Base-by-base conservation (phyloP, 2,888 invertebrate genomes). In the Lobophora halterata region DNA sequence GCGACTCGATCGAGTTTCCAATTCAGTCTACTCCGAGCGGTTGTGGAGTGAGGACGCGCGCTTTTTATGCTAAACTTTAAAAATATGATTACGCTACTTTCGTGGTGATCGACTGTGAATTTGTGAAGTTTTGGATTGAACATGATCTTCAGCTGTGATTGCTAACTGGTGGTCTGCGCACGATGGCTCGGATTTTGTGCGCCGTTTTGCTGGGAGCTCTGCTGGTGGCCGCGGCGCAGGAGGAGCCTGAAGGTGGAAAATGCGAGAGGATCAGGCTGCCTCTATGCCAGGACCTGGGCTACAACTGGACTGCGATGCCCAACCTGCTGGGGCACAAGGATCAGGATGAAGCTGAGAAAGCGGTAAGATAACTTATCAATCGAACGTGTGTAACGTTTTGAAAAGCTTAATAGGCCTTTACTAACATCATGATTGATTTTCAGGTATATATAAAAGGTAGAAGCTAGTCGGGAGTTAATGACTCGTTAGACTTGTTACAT, bases 241-340 rank as follows among this genome's bases (percentile, higher is more conserved):
- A 86, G 48, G 75, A 85, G 58, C 52, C 61, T 48, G 77, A 89
- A 58, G 82, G 85, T 65, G 85, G 80, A 34, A 92, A 92, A 70
- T 96, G 96, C 78, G 94, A 96, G 80, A 89, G 91, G 63, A 95
- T 96, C 66, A 89, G 89, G 35, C 92, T 95, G 41, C 92, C 94
- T 24, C 89, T 94, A 78, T 96, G 96, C 73, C 91, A 92, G 71
- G 93, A 94, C 61, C 87, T 96, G 71, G 92, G 94, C 55, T 96
- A 96, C 85, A 96, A 96, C 81, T 91, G 93, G 83, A 96, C 96
- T 12, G 90, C 91, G 16, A 93, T 96, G 93, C 96, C 96, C 30
- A 96, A 96, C 85, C 89, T 94, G 46, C 91, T 95, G 78, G 94
- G 94, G 1, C 95, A 96, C 71, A 89, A 89, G 46, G 92, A 92